Evolutionary conservation across 2,797 vertebrate species (phyloP).

Genomic region (Poeciliopsis infans): DNA sequence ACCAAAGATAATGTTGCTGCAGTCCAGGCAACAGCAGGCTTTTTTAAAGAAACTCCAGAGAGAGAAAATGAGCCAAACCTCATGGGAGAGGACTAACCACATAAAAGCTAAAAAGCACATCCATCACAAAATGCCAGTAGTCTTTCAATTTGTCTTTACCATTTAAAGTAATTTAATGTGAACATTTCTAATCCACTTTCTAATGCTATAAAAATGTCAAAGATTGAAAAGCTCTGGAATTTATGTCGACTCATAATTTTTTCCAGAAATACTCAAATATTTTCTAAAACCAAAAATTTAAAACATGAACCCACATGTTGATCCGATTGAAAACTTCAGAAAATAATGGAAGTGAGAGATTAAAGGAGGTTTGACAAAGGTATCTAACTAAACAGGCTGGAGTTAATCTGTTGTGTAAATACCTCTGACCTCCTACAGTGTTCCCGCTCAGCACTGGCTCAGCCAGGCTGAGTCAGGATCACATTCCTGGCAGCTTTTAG

Average conservation of each 20-base stretch:
- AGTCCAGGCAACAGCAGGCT: conserved; percentile 58
- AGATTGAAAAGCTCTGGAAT: not conserved
- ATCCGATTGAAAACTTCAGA: conserved; percentile 8
- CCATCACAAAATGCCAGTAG: conserved; percentile 30
- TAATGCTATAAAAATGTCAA: not conserved
- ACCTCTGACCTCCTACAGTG: conserved; percentile 51
- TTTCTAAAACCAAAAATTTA: not conserved
- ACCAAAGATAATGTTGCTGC: conserved; percentile 62
- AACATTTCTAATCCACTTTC: conserved; percentile 3
- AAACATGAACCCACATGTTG: not conserved
- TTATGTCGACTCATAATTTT: not conserved
- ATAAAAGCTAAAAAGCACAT: conserved; percentile 26
- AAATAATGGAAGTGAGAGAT: conserved; percentile 9
- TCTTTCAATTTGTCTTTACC: conserved; percentile 12
- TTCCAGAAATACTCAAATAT: not conserved
- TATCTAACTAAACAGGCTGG: conserved; percentile 45
- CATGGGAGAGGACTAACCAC: conserved; percentile 36
- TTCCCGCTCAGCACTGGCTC: conserved; percentile 54
- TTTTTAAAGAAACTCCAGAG: conserved; percentile 53
- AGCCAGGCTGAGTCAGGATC: conserved; percentile 58
- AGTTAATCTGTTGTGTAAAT: conserved; percentile 72
- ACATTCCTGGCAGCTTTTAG: conserved; percentile 84
- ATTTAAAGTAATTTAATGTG: conserved; percentile 17
- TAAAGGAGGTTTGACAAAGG: conserved; percentile 25
- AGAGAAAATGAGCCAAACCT: conserved; percentile 51